Conservation (phyloP, 2,888 invertebrate genomes). For the Timandra comae region DNA sequence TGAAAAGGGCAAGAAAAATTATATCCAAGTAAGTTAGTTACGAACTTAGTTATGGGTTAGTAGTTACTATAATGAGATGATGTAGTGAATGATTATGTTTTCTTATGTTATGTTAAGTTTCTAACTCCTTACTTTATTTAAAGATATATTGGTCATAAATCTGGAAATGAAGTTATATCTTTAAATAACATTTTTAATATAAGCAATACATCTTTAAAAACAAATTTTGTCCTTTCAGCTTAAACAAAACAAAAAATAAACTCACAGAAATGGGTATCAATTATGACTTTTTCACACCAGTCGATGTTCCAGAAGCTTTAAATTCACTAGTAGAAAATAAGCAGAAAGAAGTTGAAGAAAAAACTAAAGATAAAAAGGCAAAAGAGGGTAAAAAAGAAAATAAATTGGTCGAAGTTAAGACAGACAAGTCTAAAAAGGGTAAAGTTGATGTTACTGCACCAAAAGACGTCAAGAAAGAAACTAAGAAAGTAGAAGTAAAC, state of each 20-base stretch:
- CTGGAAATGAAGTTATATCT: no score
- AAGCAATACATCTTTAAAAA: no score
- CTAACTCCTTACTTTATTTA: constrained; percentile 1
- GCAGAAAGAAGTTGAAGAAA: constrained; percentile 9
- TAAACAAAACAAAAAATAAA: constrained; percentile 63
- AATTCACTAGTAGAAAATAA: constrained; percentile 21
- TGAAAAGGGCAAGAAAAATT: constrained; percentile 51
- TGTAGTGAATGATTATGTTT: no score
- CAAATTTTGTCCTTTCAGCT: no score
- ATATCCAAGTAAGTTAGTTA: constrained; percentile 50
- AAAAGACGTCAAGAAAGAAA: constrained; percentile 17
- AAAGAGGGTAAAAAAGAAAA: constrained; percentile 14
- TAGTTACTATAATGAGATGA: no score
- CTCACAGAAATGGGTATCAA: constrained; percentile 68
- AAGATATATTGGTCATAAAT: no score
- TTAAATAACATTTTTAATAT: no score
- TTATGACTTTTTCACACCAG: constrained; percentile 69
- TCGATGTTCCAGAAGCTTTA: constrained; percentile 60
- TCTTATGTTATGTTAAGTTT: constrained; percentile 1
- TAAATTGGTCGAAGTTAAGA: constrained; percentile 9
- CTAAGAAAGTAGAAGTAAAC: constrained; percentile 7
- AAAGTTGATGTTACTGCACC: constrained; percentile 21
- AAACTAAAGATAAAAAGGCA: constrained; percentile 13
- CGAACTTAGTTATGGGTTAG: no score
- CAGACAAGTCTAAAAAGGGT: constrained; percentile 14